Conservation (phyloP, 2,888 invertebrate species). For the Synergus japonicus region DNA sequence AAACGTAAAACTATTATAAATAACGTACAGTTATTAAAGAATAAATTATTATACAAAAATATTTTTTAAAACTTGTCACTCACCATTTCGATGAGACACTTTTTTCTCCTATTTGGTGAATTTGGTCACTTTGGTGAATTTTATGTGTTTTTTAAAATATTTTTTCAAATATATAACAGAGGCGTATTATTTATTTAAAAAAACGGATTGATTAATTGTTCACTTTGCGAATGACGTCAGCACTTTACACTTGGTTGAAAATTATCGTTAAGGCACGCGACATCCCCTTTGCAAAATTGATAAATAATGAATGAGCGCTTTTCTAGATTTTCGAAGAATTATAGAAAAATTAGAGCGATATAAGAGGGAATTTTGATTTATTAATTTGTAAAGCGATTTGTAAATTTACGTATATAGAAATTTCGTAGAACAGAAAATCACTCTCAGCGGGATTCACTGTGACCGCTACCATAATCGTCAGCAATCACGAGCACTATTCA, state of each 20-base stretch:
- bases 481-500: slow-evolving; percentile 49
- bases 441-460: slow-evolving; percentile 18
- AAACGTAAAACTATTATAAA: neutral
- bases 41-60: too few relatives aligned
- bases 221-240: slow-evolving; percentile 1
- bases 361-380: neutral
- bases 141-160: neutral
- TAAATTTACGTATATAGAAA: neutral
- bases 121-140: neutral
- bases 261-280: neutral
- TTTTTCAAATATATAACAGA: neutral
- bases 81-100: neutral
- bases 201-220: slow-evolving; percentile 8
- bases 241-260: slow-evolving; percentile 6
- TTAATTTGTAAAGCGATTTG: neutral
- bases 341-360: neutral
- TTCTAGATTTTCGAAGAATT: neutral
- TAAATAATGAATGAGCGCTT: neutral
- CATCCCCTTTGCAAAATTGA: neutral
- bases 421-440: neutral
- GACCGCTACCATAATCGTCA: slow-evolving; percentile 32
- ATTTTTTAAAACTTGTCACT: neutral
- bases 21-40: neutral
- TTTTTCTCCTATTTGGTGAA: neutral
- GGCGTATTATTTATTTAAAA: neutral